A percentile compares a stretch with the other conserved stretches of the same genome.
Conservation (phyloP, 1,140 invertebrate species). For the Sitophilus oryzae region DNA sequence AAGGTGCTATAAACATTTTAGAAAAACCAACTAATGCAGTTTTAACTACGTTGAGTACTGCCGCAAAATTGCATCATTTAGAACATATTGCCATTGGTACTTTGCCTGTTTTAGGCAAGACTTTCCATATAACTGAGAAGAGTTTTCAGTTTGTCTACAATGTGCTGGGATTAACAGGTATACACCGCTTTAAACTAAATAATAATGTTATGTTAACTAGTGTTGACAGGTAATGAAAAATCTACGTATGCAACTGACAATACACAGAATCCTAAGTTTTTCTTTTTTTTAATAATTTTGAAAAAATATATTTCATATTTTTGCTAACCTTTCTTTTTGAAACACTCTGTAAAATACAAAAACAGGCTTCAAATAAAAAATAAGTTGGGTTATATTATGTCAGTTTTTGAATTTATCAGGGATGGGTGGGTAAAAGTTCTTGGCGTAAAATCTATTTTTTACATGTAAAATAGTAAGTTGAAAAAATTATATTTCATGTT, state of each 20-base stretch:
- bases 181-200: not conserved
- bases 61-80: conserved; percentile 23
- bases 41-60: conserved; percentile 18
- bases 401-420: too few relatives aligned
- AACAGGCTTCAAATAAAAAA: too few relatives aligned
- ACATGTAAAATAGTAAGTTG: too few relatives aligned
- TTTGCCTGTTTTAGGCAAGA: conserved; percentile 25
- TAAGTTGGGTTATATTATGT: too few relatives aligned
- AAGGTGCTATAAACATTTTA: conserved; percentile 25
- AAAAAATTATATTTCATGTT: too few relatives aligned
- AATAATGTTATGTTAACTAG: not conserved
- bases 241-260: not conserved
- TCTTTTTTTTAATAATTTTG: too few relatives aligned
- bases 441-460: too few relatives aligned
- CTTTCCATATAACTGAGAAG: conserved; percentile 27
- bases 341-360: too few relatives aligned
- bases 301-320: too few relatives aligned
- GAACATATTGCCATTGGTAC: conserved; percentile 21
- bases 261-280: too few relatives aligned
- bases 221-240: not conserved
- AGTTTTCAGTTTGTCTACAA: conserved; percentile 26
- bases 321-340: too few relatives aligned
- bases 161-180: conserved; percentile 25
- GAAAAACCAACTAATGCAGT: conserved; percentile 23
- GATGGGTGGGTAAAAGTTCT: too few relatives aligned